Base-by-base conservation (phyloP, 2,888 invertebrate genomes). In the Miltochrista miniata region DNA sequence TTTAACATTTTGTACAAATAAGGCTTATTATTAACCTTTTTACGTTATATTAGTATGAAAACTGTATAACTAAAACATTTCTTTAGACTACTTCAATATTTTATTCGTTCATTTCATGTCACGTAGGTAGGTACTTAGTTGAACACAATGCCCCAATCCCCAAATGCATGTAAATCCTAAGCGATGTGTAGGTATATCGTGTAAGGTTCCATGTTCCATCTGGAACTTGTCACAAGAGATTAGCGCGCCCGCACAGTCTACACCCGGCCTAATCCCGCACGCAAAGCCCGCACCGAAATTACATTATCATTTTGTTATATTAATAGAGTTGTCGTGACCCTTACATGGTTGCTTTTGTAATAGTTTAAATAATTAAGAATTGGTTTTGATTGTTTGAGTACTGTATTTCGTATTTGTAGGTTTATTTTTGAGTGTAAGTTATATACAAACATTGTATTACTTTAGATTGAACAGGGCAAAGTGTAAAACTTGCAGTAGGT, bases 221-320 rank as follows among this genome's bases (percentile, higher is more conserved):
- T 82, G 81, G 76, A 74, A 70, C 81, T 67, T 81, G 83, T 83
- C 85, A 81, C 77, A 73, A 57, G 74, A 81, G 85, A 85, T 86
- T 86, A 87, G 68, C 75, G 72, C 74, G 68, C 68, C 63, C 67
- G 64, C 69, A 54, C 62, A 64, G 65, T 72, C 68, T 76, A 70
- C 49, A 65, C 62, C 68, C 68, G 55, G 66, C 74, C 71, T 87
- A 87, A 88, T 87, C 86, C 83, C 68, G 56, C 63, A 74, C 87
- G 86, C 87, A 83, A 84, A 75, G 81, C 88, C 88, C 88, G 86
- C 87, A 87, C 83, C 69, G 59, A 72, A 71, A 72, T 24, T 55
- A 54, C 42, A 53, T 45, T 43, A 62, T 72, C 76, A 76, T 76
- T 77, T 24, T 74, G 77, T 74, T 76, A 74, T 76, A 76, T 81